These are phyloP conservation scores for Potorous gilbertii DNA, from an alignment of 2,797 vertebrate species.

Conservation along the genomic window DNA sequence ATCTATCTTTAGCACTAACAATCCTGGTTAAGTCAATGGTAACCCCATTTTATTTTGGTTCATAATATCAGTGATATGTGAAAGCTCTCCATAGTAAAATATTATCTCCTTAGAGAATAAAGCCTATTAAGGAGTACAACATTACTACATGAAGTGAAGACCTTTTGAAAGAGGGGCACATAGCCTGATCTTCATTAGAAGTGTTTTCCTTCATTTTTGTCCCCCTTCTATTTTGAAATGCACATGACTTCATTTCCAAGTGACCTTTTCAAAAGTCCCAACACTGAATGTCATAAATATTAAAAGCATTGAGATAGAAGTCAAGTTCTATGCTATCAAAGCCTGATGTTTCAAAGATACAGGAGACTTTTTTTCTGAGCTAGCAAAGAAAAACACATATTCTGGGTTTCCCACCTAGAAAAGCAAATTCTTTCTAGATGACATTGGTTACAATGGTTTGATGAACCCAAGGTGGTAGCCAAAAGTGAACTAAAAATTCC, in stretches of 20 bases:
- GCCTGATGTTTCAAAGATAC: constrained; percentile 58
- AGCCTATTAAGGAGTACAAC: constrained; percentile 69
- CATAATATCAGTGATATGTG: no score
- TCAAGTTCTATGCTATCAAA: constrained; percentile 74
- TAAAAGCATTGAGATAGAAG: constrained; percentile 75
- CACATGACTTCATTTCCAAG: constrained; percentile 79
- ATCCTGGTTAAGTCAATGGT: not conserved
- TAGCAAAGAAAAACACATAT: constrained; percentile 37
- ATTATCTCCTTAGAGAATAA: constrained; percentile 25
- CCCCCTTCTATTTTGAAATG: constrained; percentile 63
- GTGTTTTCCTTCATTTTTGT: constrained; percentile 68
- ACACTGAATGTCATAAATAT: constrained; percentile 76
- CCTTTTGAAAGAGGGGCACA: constrained; percentile 65
- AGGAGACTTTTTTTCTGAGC: constrained; percentile 35
- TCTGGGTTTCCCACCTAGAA: constrained; percentile 41
- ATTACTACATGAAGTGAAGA: constrained; percentile 64
- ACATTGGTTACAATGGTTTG: not conserved
- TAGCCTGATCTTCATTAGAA: constrained; percentile 78
- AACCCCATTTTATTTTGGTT: not conserved
- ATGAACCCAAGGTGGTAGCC: not conserved
- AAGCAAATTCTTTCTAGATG: constrained; percentile 26
- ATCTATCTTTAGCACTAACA: not conserved
- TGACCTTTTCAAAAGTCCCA: constrained; percentile 81
- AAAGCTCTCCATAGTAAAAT: not conserved
- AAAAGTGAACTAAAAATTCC: not conserved